Conservation (phyloP, 1,140 invertebrate species). For the Anoplolepis gracilipes region DNA sequence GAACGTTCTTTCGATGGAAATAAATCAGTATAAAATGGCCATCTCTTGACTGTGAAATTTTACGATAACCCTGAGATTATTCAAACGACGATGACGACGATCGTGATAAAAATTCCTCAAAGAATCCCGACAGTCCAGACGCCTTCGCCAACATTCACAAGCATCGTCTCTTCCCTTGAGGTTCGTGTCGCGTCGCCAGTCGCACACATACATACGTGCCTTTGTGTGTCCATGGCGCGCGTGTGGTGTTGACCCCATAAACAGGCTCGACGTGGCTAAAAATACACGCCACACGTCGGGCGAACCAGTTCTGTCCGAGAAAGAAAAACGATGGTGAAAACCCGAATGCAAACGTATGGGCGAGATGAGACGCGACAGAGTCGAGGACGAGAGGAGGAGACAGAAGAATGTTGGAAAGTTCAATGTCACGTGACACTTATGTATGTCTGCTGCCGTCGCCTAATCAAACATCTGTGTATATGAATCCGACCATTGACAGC, state of each 20-base stretch:
- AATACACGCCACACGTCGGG: slow-evolving; percentile 72
- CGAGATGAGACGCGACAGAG: background rate
- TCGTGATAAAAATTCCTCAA: slow-evolving; percentile 48
- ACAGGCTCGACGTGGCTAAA: slow-evolving; percentile 74
- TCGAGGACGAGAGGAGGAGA: background rate
- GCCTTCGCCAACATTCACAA: slow-evolving; percentile 34
- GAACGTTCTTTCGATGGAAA: slow-evolving; percentile 33
- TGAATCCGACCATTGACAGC: background rate
- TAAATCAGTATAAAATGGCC: background rate
- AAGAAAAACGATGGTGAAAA: slow-evolving; percentile 50
- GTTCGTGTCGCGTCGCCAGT: background rate
- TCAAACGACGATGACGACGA: slow-evolving; percentile 27
- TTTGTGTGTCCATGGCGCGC: slow-evolving; percentile 27
- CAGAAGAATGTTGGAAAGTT: slow-evolving; percentile 36
- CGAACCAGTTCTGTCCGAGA: slow-evolving; percentile 72
- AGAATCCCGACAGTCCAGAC: slow-evolving; percentile 51
- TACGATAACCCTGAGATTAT: slow-evolving; percentile 55
- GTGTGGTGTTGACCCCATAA: slow-evolving; percentile 78
- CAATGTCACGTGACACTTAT: slow-evolving; percentile 58
- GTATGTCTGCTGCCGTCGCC: slow-evolving; percentile 10
- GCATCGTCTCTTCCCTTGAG: background rate
- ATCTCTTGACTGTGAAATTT: slow-evolving; percentile 18
- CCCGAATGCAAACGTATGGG: slow-evolving; percentile 18
- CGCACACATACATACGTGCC: slow-evolving; percentile 12
- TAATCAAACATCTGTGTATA: slow-evolving; percentile 24